Evolutionary conservation across 1,140 invertebrate species (phyloP).

Genomic region (Diuraphis noxia): DNA sequence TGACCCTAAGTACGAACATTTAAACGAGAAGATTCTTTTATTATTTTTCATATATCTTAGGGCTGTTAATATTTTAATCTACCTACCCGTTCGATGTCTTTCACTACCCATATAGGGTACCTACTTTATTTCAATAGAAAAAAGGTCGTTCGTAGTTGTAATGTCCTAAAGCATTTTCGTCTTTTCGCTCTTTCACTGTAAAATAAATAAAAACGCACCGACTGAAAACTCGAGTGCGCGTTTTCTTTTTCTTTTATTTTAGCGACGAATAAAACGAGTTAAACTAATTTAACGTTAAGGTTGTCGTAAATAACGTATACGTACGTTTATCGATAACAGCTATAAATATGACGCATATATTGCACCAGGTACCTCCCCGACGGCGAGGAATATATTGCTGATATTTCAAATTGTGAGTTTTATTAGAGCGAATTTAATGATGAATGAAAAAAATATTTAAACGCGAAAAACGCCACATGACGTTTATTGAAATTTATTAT

Average conservation of each 20-base stretch:
- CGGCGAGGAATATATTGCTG: not conserved
- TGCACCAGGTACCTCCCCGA: not conserved
- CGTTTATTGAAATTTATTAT: constrained; percentile 40
- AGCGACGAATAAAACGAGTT: not conserved
- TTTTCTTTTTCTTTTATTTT: not conserved
- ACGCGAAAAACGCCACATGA: not conserved
- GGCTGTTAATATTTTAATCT: not conserved
- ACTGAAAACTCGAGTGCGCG: not conserved
- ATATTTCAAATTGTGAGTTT: not conserved
- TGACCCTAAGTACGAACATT: not conserved
- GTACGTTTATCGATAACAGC: not conserved
- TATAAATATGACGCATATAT: not conserved
- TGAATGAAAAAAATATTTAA: constrained; percentile 35
- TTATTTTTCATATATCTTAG: not conserved
- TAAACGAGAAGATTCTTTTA: not conserved
- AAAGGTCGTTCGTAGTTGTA: not conserved
- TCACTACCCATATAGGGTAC: not conserved
- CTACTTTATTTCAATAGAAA: not conserved
- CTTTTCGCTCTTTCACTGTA: not conserved
- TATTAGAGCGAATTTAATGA: not conserved
- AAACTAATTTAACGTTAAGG: not conserved
- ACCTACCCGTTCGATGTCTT: not conserved
- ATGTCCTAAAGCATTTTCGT: not conserved
- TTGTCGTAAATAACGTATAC: not conserved
- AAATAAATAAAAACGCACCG: not conserved